Evolutionary conservation across 2,888 invertebrate species (phyloP), one percentile per base, ranked within the genome.

Genomic region (Rotaria sp.): DNA sequence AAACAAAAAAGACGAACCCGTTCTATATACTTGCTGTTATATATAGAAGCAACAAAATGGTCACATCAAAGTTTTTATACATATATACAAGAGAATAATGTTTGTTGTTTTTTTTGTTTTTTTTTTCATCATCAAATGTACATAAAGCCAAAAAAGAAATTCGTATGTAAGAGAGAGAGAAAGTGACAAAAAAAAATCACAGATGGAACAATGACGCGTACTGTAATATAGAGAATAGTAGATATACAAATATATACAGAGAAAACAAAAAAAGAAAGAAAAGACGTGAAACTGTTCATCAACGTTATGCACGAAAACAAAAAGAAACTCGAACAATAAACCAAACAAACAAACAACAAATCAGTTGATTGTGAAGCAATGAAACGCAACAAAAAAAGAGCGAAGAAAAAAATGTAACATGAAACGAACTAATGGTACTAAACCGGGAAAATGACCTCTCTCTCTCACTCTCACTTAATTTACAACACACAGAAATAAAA

Each of bases 351-450:
- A 67, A 67, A 67, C 67, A 67, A 67, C 67, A 21, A 21, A 67
- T 67, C 67, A 67, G 67, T 67, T 67, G 67, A 67, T 67, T 67
- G 67, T 67, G 67, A 38, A 67, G 67, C 67, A 67, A 67, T 67
- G 67, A 67, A 67, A 67, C 67, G 67, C 26, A 80, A 80, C 45
- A 18, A 45, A 80, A 45, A 26, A 52, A 52, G n/a, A n/a, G n/a
- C n/a, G n/a, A n/a, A 15, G 50, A 75, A 41, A 35, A 41, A 41
- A 80, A 41, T 8, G 80, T 80, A 45, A 80, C 45, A 45, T 18
- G 80, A 67, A 67, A 67, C 67, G 67, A 67, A 67, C 67, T 67
- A 67, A 67, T 67, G 67, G 67, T 35, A 67, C 67, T 67, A 67
- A 67, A 67, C 67, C 67, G 67, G 67, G 67, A 67, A 67, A 67